Percentiles rank a stretch among this genome's conserved stretches.
Evolutionary conservation across 2,888 invertebrate genomes (phyloP).

Genomic region (Heliconius aoede): DNA sequence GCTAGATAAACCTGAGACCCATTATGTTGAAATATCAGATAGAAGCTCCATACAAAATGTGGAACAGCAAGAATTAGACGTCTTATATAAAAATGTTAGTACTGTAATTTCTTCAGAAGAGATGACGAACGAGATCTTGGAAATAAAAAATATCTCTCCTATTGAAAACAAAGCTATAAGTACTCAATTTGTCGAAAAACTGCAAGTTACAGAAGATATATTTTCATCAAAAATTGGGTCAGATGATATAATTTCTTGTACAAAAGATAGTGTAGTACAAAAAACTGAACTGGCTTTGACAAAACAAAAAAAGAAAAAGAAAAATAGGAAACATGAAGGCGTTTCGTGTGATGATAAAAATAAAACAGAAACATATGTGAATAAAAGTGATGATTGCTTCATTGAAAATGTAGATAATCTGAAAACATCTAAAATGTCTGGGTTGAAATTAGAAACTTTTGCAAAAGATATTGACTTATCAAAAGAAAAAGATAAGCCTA

Average conservation of each 20-base stretch:
- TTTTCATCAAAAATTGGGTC: neutral
- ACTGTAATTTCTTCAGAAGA: neutral
- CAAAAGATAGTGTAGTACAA: neutral
- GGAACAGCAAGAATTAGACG: neutral
- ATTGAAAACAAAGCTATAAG: neutral
- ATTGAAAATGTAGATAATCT: slow-evolving; percentile 13
- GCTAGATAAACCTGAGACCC: slow-evolving; percentile 26
- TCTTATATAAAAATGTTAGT: neutral
- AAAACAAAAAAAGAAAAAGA: slow-evolving; percentile 63
- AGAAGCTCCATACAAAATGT: slow-evolving; percentile 4
- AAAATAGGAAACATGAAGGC: slow-evolving; percentile 57
- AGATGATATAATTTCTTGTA: neutral
- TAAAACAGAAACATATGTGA: slow-evolving; percentile 7
- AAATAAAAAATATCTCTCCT: neutral
- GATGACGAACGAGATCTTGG: neutral
- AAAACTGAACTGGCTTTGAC: slow-evolving; percentile 36
- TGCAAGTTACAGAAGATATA: neutral
- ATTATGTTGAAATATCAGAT: neutral
- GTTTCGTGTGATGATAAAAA: slow-evolving; percentile 48
- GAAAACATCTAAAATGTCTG: neutral
- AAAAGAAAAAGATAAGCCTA: slow-evolving; percentile 1
- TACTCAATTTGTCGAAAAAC: neutral
- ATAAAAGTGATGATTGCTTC: slow-evolving; percentile 18
- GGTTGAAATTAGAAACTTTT: neutral
- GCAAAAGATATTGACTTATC: neutral